These are phyloP conservation scores for Sebastolobus alascanus DNA, from an alignment of 2,797 vertebrate species.

Conservation along the genomic window DNA sequence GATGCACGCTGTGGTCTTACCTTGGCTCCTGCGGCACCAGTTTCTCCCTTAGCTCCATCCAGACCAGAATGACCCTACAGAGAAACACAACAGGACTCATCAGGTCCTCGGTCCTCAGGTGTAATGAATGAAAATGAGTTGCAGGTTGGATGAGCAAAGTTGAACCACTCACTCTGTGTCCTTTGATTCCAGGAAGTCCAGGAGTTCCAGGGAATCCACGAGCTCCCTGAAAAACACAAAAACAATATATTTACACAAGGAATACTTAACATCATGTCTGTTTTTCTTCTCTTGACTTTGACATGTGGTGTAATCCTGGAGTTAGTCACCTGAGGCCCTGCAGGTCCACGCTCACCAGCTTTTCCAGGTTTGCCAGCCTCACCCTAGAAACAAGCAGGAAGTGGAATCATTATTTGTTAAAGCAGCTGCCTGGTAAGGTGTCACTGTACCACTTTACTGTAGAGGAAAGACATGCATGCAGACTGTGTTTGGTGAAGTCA, in stretches of 20 bases:
- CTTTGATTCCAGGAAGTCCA: constrained; percentile 97
- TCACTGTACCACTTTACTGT: not conserved
- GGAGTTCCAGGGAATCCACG: constrained; percentile 98
- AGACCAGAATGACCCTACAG: constrained; percentile 94
- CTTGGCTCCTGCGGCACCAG: constrained; percentile 93
- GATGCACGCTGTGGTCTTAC: constrained; percentile 64
- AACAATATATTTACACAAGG: not conserved
- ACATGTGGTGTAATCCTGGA: not conserved
- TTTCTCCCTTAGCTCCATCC: constrained; percentile 94
- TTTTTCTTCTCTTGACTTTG: not conserved
- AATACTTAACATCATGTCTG: not conserved
- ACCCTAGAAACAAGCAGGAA: constrained; percentile 83
- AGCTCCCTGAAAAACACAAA: constrained; percentile 87
- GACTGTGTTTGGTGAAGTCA: constrained; percentile 7
- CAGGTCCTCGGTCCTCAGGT: constrained; percentile 25
- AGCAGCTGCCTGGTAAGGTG: not conserved
- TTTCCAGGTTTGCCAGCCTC: constrained; percentile 96
- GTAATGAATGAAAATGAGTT: not conserved
- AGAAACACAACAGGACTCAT: constrained; percentile 33
- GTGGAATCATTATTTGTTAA: not conserved
- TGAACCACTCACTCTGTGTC: constrained; percentile 92
- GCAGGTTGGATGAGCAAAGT: too few species aligned
- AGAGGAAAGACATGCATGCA: not conserved
- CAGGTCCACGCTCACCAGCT: constrained; percentile 91
- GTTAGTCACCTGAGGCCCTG: constrained; percentile 92